These are phyloP conservation scores for Cylloceria caligata DNA, from an alignment of 2,888 invertebrate genomes.

Conservation along the genomic window DNA sequence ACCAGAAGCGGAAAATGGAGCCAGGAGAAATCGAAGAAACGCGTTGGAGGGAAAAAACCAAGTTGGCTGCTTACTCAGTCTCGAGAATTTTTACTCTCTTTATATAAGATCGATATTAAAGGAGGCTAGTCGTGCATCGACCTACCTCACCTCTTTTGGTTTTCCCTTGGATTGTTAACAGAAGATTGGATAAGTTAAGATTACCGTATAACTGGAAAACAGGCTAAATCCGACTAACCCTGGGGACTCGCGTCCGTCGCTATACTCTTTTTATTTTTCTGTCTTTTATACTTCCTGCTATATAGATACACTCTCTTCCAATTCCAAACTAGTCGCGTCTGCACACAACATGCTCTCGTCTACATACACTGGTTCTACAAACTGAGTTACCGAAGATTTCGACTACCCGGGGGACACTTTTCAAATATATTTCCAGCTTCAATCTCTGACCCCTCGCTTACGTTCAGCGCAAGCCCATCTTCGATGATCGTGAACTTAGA, in stretches of 20 bases:
- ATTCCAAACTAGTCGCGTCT: slow-evolving; percentile 51
- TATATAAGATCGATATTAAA: slow-evolving; percentile 52
- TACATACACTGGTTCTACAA: slow-evolving; percentile 63
- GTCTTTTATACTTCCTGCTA: slow-evolving; percentile 47
- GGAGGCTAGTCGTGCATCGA: slow-evolving; percentile 26
- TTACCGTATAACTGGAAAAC: slow-evolving; percentile 60
- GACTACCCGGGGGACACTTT: slow-evolving; percentile 46
- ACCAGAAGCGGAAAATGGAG: slow-evolving; percentile 61
- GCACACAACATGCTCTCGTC: slow-evolving; percentile 65
- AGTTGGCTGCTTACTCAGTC: slow-evolving; percentile 37
- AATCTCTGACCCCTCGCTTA: slow-evolving; percentile 46
- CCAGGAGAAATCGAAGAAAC: slow-evolving; percentile 63
- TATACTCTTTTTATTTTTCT: slow-evolving; percentile 19
- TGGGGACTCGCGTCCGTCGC: slow-evolving; percentile 48
- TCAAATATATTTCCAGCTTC: slow-evolving; percentile 61
- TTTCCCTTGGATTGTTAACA: slow-evolving; percentile 57
- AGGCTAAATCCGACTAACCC: slow-evolving; percentile 55
- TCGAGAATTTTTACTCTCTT: slow-evolving; percentile 43
- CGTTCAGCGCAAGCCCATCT: slow-evolving; percentile 4
- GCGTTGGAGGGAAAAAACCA: slow-evolving; percentile 45
- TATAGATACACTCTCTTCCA: slow-evolving; percentile 41
- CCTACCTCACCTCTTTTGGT: slow-evolving; percentile 17
- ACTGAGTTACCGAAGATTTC: slow-evolving; percentile 37
- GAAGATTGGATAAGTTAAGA: slow-evolving; percentile 67
- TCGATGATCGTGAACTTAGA: slow-evolving; percentile 33